Evolutionary conservation across 1,140 invertebrate species (phyloP).

Genomic region (Armadillidium nasatum): DNA sequence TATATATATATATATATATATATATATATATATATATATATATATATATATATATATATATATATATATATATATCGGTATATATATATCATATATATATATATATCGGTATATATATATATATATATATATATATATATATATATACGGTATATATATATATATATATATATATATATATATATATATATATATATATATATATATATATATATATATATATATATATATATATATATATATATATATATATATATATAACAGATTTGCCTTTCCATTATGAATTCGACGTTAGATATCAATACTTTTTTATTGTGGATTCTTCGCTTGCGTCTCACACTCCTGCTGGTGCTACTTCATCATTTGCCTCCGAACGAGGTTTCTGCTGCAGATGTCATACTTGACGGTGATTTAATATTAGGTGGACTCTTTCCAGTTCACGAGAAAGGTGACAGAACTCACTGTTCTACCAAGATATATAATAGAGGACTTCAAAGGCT

Average conservation of each 20-base stretch:
- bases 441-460: constrained; percentile 53
- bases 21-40: constrained; percentile 16
- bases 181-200: constrained; percentile 19
- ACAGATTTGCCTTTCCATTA: too few species aligned
- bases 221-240: constrained; percentile 20
- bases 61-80: background rate
- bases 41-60: constrained; percentile 20
- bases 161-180: constrained; percentile 17
- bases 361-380: background rate
- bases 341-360: background rate
- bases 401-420: constrained; percentile 58
- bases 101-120: too few species aligned
- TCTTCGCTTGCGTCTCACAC: background rate
- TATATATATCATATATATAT: too few species aligned
- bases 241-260: constrained; percentile 3
- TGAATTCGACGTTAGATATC: too few species aligned
- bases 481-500: constrained; percentile 59
- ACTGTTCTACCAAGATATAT: constrained; percentile 51
- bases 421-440: constrained; percentile 64
- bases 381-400: constrained; percentile 28
- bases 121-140: too few species aligned
- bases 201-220: constrained; percentile 3
- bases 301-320: too few species aligned
- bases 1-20: too few species aligned
- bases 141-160: background rate